Evolutionary conservation across 2,797 vertebrate species (phyloP).

Genomic region (Pachyuromys duprasi): DNA sequence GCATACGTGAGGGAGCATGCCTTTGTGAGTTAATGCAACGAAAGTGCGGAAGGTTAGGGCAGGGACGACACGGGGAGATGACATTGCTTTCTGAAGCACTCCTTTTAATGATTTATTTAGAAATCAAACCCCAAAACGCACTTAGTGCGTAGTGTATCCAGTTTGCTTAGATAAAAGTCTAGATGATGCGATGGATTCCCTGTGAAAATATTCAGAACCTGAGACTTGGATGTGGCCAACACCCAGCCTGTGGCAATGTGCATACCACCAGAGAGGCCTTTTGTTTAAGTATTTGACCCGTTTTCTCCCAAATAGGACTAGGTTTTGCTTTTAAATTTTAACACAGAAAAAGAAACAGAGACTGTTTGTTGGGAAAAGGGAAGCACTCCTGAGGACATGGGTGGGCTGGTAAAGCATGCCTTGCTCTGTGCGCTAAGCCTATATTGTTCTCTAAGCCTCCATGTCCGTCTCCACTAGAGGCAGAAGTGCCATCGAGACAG

Average conservation of each 20-base stretch:
- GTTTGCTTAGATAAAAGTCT: slow-evolving; percentile 8
- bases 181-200: not conserved
- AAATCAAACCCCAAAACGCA: not conserved
- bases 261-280: not conserved
- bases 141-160: not conserved
- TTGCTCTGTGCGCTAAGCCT: not conserved
- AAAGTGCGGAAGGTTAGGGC: not conserved
- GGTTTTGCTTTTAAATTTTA: not conserved
- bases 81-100: not conserved
- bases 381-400: too few species aligned
- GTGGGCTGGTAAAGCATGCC: not conserved
- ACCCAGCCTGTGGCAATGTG: too few species aligned
- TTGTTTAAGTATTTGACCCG: not conserved
- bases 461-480: not conserved
- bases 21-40: not conserved
- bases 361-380: not conserved
- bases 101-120: slow-evolving; percentile 9
- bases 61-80: not conserved
- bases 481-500: not conserved
- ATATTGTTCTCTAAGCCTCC: not conserved
- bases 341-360: not conserved
- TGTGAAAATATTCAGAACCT: slow-evolving; percentile 6
- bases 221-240: not conserved
- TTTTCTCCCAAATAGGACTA: not conserved
- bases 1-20: rapidly evolving